A percentile compares a stretch with the other conserved stretches of the same genome.
These are phyloP conservation scores for Etia nguti DNA, from an alignment of 2,113 vertebrate species.

Conservation along the genomic window DNA sequence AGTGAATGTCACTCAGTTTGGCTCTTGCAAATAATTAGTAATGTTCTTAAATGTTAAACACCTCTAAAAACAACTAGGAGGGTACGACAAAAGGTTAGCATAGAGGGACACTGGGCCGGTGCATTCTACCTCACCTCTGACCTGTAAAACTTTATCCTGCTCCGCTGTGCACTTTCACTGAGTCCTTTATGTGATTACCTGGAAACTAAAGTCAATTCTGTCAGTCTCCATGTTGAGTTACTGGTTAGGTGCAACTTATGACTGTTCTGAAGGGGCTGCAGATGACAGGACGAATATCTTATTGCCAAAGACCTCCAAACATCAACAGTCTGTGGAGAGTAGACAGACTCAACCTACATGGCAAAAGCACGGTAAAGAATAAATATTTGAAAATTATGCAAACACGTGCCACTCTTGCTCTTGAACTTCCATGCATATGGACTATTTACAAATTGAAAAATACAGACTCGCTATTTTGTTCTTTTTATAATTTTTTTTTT, in stretches of 20 bases:
- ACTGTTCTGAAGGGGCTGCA: constrained; percentile 28
- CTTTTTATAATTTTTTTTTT: constrained; percentile 51
- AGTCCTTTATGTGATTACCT: constrained; percentile 27
- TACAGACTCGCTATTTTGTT: constrained; percentile 85
- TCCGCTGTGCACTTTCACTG: constrained; percentile 12
- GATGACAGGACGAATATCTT: constrained; percentile 36
- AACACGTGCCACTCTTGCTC: constrained; percentile 98
- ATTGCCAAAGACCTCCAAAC: constrained; percentile 54
- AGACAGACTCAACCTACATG: constrained; percentile 77
- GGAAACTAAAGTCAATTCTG: constrained; percentile 15
- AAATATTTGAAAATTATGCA: constrained; percentile 99
- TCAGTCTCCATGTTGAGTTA: constrained; percentile 26
- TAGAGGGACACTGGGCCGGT: constrained; percentile 27
- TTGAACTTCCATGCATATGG: constrained; percentile 97
- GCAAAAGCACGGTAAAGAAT: constrained; percentile 98
- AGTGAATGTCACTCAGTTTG: constrained; percentile 81
- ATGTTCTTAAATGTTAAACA: constrained; percentile 62
- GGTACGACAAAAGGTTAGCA: constrained; percentile 46
- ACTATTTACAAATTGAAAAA: constrained; percentile 99
- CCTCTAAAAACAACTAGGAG: constrained; percentile 57
- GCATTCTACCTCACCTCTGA: constrained; percentile 27
- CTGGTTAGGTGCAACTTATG: constrained; percentile 23
- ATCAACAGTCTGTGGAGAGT: constrained; percentile 57
- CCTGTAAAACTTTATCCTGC: background rate
- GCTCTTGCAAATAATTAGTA: constrained; percentile 68